Conservation (phyloP, 1,140 invertebrate species). For the Pinna nobilis region DNA sequence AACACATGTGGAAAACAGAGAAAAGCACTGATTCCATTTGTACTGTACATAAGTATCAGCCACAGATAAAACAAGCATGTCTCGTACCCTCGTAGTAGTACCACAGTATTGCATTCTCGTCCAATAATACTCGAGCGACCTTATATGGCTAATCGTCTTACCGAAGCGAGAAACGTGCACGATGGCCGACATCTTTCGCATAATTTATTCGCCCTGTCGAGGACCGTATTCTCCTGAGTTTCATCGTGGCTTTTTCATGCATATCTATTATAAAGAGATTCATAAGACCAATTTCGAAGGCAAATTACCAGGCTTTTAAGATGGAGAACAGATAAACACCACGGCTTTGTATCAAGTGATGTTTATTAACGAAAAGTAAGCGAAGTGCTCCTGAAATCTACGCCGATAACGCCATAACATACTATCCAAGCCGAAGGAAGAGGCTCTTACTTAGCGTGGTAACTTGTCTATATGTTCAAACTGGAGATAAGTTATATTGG, state of each 20-base stretch:
- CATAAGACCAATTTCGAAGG: slow-evolving; percentile 38
- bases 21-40: slow-evolving; percentile 3
- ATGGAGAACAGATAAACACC: slow-evolving; percentile 13
- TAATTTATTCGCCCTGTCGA: slow-evolving; percentile 53
- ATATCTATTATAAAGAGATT: slow-evolving; percentile 35
- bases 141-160: slow-evolving; percentile 38
- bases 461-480: too few relatives aligned
- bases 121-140: slow-evolving; percentile 45
- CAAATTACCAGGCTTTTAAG: slow-evolving; percentile 32
- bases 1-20: neutral
- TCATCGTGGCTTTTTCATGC: slow-evolving; percentile 26
- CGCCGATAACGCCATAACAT: slow-evolving; percentile 6
- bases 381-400: slow-evolving; percentile 33
- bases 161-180: slow-evolving; percentile 11
- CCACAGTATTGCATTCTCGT: slow-evolving; percentile 21
- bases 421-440: too few relatives aligned
- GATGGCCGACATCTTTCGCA: slow-evolving; percentile 51
- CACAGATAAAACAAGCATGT: slow-evolving; percentile 18
- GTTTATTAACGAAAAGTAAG: slow-evolving; percentile 24
- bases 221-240: slow-evolving; percentile 34
- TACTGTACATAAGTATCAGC: slow-evolving; percentile 20
- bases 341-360: slow-evolving; percentile 11
- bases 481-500: too few relatives aligned
- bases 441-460: too few relatives aligned
- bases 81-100: slow-evolving; percentile 14